Percentiles rank a stretch among this genome's conserved stretches.
Evolutionary conservation across 2,888 invertebrate species (phyloP).

Genomic region (Caenorhabditis drosophilae): DNA sequence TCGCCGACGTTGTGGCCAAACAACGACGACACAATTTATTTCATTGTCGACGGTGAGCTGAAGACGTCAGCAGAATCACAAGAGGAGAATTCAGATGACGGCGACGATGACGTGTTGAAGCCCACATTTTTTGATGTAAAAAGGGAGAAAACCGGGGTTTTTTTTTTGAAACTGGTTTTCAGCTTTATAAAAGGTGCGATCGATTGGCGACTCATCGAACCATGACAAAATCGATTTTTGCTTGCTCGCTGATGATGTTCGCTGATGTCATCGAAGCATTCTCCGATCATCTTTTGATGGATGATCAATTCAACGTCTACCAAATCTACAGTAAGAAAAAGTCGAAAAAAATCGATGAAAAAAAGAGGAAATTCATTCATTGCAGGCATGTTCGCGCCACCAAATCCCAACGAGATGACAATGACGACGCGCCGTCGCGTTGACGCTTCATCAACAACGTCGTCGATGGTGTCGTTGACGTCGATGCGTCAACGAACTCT

Average conservation of each 20-base stretch:
- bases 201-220: constrained; percentile 45
- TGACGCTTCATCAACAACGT: neutral
- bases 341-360: too few relatives aligned
- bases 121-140: neutral
- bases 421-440: neutral
- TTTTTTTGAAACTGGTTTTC: constrained; percentile 5
- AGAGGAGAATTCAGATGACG: neutral
- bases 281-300: constrained; percentile 37
- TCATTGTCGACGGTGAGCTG: constrained; percentile 38
- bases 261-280: constrained; percentile 46
- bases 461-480: neutral
- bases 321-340: constrained; percentile 29
- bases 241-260: constrained; percentile 45
- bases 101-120: too few relatives aligned
- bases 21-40: constrained; percentile 40
- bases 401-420: constrained; percentile 11
- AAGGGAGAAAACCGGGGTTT: neutral
- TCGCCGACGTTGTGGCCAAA: constrained; percentile 28
- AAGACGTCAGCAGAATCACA: neutral
- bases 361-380: too few relatives aligned
- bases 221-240: constrained; percentile 41
- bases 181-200: constrained; percentile 50
- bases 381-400: constrained; percentile 33
- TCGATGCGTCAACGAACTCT: constrained; percentile 22
- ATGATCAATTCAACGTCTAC: constrained; percentile 28